Conservation (phyloP, 92 coral and sea anemone species). For the Porites evermanni region DNA sequence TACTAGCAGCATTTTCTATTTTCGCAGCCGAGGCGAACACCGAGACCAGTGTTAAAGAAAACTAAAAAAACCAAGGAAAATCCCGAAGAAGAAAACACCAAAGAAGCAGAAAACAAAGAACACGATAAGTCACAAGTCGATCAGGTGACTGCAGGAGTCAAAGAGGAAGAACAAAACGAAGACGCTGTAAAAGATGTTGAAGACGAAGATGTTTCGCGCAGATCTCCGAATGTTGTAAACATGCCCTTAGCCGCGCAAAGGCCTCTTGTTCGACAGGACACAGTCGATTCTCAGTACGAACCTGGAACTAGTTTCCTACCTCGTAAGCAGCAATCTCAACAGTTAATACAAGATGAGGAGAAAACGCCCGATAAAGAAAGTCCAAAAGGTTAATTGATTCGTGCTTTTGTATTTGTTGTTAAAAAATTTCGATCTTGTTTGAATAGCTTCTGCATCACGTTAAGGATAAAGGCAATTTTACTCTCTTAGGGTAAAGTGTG, state of each 20-base stretch:
- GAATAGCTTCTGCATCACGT: not conserved
- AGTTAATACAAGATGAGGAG: not conserved
- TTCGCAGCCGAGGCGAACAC: constrained; percentile 23
- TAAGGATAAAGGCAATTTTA: no score
- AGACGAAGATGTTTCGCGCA: not conserved
- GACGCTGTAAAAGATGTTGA: not conserved
- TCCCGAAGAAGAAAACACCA: constrained; percentile 11
- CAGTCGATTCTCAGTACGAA: not conserved
- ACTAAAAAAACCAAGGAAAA: constrained; percentile 33
- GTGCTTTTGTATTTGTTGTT: not conserved
- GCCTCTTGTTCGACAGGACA: constrained; percentile 2
- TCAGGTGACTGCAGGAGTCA: not conserved
- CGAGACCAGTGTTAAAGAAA: constrained; percentile 19
- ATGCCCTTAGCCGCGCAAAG: constrained; percentile 13
- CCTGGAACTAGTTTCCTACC: not conserved
- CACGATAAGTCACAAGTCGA: not conserved
- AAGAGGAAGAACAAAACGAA: not conserved
- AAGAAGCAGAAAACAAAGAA: constrained; percentile 10
- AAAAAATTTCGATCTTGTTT: no score
- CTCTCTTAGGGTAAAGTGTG: no score
- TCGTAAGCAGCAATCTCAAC: not conserved
- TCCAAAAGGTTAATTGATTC: not conserved
- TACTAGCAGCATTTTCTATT: not conserved
- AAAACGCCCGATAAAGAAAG: not conserved
- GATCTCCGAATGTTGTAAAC: constrained; percentile 17